Conservation (phyloP, 1,140 invertebrate species). For the Drosophila setifemur region DNA sequence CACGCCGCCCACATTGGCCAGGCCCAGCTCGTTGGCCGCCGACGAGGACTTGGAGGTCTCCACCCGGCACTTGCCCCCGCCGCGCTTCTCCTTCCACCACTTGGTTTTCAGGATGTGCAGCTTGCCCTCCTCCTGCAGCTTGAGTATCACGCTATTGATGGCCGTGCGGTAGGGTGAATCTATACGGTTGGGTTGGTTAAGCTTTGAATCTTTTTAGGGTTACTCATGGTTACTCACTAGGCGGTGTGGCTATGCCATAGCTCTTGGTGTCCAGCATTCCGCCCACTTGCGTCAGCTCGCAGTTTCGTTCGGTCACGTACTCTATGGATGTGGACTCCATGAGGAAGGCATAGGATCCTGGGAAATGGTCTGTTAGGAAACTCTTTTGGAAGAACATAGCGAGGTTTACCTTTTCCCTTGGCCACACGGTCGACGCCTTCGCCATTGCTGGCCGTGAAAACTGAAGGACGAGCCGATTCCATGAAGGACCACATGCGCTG, state of each 20-base stretch:
- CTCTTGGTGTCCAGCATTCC: constrained; percentile 95
- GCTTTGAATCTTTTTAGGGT: no score
- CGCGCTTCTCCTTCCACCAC: constrained; percentile 97
- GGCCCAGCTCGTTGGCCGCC: constrained; percentile 91
- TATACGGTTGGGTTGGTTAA: no score
- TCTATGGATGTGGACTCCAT: constrained; percentile 97
- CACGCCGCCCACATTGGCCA: constrained; percentile 97
- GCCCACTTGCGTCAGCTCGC: constrained; percentile 94
- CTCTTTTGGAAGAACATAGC: no score
- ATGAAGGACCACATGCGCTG: constrained; percentile 97
- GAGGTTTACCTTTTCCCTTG: constrained; percentile 89
- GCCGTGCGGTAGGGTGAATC: constrained; percentile 93
- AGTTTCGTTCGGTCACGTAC: constrained; percentile 95
- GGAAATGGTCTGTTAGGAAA: not conserved
- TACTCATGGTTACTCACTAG: no score
- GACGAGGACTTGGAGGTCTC: constrained; percentile 92
- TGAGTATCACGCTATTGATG: constrained; percentile 93
- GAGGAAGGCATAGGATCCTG: constrained; percentile 91
- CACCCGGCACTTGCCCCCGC: constrained; percentile 91
- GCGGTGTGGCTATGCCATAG: constrained; percentile 96
- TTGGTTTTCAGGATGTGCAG: constrained; percentile 95
- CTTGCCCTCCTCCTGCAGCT: constrained; percentile 96
- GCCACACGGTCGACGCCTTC: constrained; percentile 94
- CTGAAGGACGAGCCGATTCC: constrained; percentile 92
- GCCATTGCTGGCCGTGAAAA: constrained; percentile 92